Conservation (phyloP, 1,140 invertebrate species). For the Drosophila insularis region DNA sequence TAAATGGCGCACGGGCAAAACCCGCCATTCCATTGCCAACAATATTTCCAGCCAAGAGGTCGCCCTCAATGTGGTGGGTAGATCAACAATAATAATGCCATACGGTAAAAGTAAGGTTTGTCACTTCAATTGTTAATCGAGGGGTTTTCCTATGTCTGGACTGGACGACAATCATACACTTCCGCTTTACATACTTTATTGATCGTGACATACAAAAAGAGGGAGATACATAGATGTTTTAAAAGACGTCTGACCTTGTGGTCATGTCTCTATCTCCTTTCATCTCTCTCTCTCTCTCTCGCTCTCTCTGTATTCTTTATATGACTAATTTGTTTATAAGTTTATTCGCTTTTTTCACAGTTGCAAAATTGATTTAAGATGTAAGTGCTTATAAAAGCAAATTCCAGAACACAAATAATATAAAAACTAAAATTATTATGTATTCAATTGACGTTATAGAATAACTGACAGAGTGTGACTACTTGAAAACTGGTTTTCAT, state of each 20-base stretch:
- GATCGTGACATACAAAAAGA: neutral
- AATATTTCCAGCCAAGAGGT: constrained; percentile 30
- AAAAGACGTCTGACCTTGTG: neutral
- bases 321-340: constrained; percentile 8
- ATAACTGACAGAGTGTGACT: no score
- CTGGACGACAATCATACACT: constrained; percentile 2
- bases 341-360: constrained; percentile 1
- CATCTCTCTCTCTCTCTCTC: neutral
- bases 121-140: constrained; percentile 5
- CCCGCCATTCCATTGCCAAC: constrained; percentile 9
- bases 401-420: constrained; percentile 10
- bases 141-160: constrained; percentile 14
- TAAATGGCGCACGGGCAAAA: constrained; percentile 31
- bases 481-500: neutral
- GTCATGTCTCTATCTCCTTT: no score
- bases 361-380: neutral
- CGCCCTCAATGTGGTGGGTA: constrained; percentile 18
- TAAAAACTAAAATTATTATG: constrained; percentile 6
- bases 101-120: constrained; percentile 8
- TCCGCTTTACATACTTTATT: constrained; percentile 5
- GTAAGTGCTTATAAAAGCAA: constrained; percentile 4
- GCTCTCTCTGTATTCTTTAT: neutral
- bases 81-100: neutral
- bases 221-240: no score
- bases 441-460: constrained; percentile 13